Base-by-base conservation (phyloP, 2,797 vertebrate genomes). In the Ctenochaetus hawaiiensis region DNA sequence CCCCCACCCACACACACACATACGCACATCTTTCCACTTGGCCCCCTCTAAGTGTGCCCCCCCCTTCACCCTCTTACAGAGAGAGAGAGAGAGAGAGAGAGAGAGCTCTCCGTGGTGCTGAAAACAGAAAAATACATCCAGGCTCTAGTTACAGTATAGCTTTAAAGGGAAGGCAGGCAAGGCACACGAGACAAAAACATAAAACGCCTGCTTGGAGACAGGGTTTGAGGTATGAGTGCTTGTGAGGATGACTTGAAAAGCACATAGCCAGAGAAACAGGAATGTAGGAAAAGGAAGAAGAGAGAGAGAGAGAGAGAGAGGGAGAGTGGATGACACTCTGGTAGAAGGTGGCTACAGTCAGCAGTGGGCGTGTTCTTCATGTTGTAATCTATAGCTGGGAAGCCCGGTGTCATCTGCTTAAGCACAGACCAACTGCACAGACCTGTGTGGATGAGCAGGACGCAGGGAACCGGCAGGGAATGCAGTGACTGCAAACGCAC, bases 381-480 rank as follows among this genome's bases (percentile, higher is more conserved):
- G 93, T 95, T 92, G 86, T 95, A 91, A 94, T 93, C 91, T 92
- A 84, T 88, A 85, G 87, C 95, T 95, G 94, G 94, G 94, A 94
- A 96, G 96, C 95, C 94, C 91, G 93, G 96, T 95, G 96, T 97
- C 96, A 98, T 97, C 97, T 94, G 92, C 95, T 95, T 93, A 94
- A 94, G 95, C 96, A 91, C 89, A 94, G 91, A 95, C 93, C 87
- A 91, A 94, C 89, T 90, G 90, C 91, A 94, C 79, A 92, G 94
- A 96, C 94, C 94, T 83, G 91, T 67, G 84, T 73, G 85, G 77
- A 90, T 68, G 61, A 75, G 79, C 74, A 61, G 87, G 94, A 92
- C 58, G 54, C 62, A 90, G 75, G 45, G 87, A 95, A 92, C 90
- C 93, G 39, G 71, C 78, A 91, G 81, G 94, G 93, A 86, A 82